These are phyloP conservation scores for Asbolus verrucosus DNA, from an alignment of 1,140 invertebrate genomes.

Conservation along the genomic window DNA sequence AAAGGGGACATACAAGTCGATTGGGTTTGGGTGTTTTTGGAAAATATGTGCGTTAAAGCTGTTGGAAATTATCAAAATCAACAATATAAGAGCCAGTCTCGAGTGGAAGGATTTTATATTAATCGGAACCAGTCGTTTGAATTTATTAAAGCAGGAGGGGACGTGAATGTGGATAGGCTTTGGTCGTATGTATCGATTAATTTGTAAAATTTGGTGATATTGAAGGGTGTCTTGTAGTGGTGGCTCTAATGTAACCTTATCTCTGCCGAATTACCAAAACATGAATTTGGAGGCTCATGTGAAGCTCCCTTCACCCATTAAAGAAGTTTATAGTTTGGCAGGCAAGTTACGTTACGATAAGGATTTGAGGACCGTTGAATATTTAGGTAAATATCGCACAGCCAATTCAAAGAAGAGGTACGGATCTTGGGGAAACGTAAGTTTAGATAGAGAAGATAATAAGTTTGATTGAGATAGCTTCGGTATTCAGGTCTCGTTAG, in stretches of 20 bases:
- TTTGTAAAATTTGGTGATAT: constrained; percentile 40
- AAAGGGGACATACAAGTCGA: constrained; percentile 57
- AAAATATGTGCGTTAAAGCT: constrained; percentile 66
- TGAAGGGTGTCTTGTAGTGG: constrained; percentile 61
- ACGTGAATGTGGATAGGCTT: constrained; percentile 67
- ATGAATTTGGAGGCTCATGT: constrained; percentile 69
- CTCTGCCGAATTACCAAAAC: constrained; percentile 65
- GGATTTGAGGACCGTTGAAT: constrained; percentile 55
- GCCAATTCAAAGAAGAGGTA: constrained; percentile 51
- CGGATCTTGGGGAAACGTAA: constrained; percentile 57
- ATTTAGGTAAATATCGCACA: constrained; percentile 58
- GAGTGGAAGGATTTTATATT: constrained; percentile 64
- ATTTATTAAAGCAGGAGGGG: constrained; percentile 67
- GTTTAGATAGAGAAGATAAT: constrained; percentile 39
- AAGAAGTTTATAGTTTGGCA: constrained; percentile 72
- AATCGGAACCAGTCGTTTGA: constrained; percentile 68
- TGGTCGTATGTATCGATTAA: constrained; percentile 65
- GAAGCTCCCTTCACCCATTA: constrained; percentile 71
- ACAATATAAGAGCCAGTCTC: constrained; percentile 56
- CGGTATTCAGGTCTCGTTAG: constrained; percentile 48
- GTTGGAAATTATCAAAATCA: constrained; percentile 60
- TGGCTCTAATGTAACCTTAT: constrained; percentile 70
- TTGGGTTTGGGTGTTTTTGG: constrained; percentile 61
- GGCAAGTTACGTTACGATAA: constrained; percentile 66
- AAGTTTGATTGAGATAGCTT: constrained; percentile 39